Percentiles rank a stretch among this genome's conserved stretches.
These are phyloP conservation scores for Eulemur albifrons DNA, from an alignment of 2,797 vertebrate genomes.

Conservation along the genomic window DNA sequence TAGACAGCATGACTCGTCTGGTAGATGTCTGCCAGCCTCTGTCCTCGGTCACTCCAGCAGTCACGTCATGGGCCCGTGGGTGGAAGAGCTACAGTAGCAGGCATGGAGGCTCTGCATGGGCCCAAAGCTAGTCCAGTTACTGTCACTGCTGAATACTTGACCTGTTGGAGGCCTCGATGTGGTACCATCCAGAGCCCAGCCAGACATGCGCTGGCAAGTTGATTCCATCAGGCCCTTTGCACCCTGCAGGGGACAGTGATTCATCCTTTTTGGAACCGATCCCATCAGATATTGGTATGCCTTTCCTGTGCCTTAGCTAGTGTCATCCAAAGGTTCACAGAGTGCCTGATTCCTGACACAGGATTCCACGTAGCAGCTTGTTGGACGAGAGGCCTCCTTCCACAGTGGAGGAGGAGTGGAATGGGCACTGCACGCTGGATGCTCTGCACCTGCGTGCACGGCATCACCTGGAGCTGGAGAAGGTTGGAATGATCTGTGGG, in stretches of 20 bases:
- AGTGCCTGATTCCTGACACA: background rate
- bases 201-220: background rate
- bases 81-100: background rate
- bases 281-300: background rate
- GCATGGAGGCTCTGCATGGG: background rate
- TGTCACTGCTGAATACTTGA: background rate
- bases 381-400: background rate
- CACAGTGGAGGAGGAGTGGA: background rate
- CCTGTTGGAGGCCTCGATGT: background rate
- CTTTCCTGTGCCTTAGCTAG: background rate
- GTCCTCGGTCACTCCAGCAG: background rate
- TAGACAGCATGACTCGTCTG: fast-evolving
- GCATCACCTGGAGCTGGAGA: background rate
- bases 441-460: background rate
- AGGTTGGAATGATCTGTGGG: background rate
- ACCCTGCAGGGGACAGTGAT: background rate
- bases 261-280: background rate
- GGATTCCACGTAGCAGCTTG: background rate
- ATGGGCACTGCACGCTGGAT: background rate
- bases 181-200: background rate
- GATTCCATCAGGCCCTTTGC: background rate
- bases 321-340: background rate
- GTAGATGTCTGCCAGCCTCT: background rate
- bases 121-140: background rate
- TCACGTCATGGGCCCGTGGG: background rate